These are phyloP conservation scores for Stenopsyche tienmushanensis DNA, from an alignment of 1,140 invertebrate species.

Conservation along the genomic window DNA sequence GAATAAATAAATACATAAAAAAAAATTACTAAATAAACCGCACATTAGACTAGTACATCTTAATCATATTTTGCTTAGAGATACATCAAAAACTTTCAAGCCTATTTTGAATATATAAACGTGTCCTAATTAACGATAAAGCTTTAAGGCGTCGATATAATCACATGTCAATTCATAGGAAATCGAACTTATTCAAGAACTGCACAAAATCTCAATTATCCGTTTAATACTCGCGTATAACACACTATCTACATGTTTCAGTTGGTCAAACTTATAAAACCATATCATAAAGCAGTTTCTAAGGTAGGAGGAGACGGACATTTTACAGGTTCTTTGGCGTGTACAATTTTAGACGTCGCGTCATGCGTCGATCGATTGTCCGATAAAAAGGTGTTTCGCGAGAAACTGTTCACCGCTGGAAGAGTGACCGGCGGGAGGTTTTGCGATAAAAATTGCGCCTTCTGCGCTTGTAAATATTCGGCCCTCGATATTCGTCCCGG, in stretches of 20 bases:
- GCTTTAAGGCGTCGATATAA: conserved; percentile 17
- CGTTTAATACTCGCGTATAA: neutral
- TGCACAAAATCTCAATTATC: too few species aligned
- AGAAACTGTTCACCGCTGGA: conserved; percentile 8
- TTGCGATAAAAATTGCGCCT: conserved; percentile 38
- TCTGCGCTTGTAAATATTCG: conserved; percentile 39
- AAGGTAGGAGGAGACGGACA: conserved; percentile 53
- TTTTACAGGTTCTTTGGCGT: conserved; percentile 41
- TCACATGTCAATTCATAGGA: conserved; percentile 18
- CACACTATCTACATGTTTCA: neutral
- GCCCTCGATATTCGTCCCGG: conserved; percentile 31
- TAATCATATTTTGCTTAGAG: neutral
- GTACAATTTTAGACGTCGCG: conserved; percentile 44
- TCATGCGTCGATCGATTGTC: conserved; percentile 22
- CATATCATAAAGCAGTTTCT: conserved; percentile 62
- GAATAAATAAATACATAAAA: conserved; percentile 22
- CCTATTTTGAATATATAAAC: neutral
- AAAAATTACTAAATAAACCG: conserved; percentile 10
- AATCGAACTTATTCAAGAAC: too few species aligned
- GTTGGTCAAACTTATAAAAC: neutral
- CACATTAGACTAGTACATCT: conserved; percentile 15
- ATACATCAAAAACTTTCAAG: neutral
- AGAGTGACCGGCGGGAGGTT: neutral
- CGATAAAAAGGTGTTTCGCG: conserved; percentile 1
- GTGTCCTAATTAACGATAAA: neutral